phyloP scores from a whole-genome alignment of 2,888 invertebrate genomes.

The Diadromus collaris region DNA sequence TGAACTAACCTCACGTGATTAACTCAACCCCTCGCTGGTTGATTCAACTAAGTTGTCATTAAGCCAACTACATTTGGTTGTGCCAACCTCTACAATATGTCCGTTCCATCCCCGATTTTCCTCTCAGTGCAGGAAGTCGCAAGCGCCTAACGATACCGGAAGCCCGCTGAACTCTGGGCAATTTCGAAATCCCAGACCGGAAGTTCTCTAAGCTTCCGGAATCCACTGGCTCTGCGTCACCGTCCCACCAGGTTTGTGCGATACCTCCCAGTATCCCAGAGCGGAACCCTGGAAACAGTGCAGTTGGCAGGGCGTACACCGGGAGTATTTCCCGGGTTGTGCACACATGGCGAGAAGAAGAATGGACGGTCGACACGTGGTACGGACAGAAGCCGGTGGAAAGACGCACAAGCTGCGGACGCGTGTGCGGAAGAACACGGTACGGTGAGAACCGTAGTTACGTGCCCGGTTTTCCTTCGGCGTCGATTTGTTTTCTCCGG shows the following conservation, averaged over 20 bases:
- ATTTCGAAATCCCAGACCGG: conserved; percentile 27
- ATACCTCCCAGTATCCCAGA: background rate
- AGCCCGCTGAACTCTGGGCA: background rate
- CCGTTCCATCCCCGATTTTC: too few relatives aligned
- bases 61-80: too few relatives aligned
- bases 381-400: conserved; percentile 51
- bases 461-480: conserved; percentile 53
- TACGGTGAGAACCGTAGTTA: conserved; percentile 36
- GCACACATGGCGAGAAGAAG: conserved; percentile 46
- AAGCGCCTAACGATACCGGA: background rate
- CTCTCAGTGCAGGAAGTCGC: conserved; percentile 17
- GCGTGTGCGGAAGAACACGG: conserved; percentile 6
- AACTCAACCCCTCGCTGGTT: too few relatives aligned
- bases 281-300: background rate
- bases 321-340: conserved; percentile 17
- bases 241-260: background rate
- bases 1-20: too few relatives aligned
- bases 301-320: background rate
- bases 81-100: too few relatives aligned
- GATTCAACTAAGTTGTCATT: too few relatives aligned
- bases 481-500: conserved; percentile 30
- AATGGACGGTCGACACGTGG: conserved; percentile 60
- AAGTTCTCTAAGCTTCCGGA: background rate
- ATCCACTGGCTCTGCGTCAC: background rate
- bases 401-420: conserved; percentile 8